Evolutionary conservation across 2,888 invertebrate genomes (phyloP).

Genomic region (Phyllotreta cruciferae): DNA sequence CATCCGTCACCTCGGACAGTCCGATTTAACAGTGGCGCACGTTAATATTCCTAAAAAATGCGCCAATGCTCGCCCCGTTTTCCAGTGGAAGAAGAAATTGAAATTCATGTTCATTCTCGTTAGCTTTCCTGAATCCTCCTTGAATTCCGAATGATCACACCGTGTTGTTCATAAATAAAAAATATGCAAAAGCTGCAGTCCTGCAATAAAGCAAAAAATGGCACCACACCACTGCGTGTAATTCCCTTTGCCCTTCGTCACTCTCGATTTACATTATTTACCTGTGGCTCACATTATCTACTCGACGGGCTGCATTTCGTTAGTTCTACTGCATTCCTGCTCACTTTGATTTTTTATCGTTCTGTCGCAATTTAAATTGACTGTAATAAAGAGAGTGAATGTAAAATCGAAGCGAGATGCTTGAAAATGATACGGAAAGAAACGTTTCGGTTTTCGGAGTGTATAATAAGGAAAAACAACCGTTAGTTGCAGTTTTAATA

Average conservation of each 20-base stretch:
- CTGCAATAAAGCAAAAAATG: no score
- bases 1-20: slow-evolving; percentile 53
- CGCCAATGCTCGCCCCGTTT: no score
- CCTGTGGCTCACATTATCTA: slow-evolving; percentile 39
- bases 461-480: slow-evolving; percentile 19
- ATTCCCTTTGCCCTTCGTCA: slow-evolving; percentile 33
- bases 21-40: slow-evolving; percentile 27
- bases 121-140: no score
- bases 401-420: slow-evolving; percentile 39
- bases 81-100: no score
- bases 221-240: slow-evolving; percentile 29
- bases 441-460: slow-evolving; percentile 21
- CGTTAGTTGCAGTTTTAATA: slow-evolving; percentile 8
- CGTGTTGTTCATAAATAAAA: no score
- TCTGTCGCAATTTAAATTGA: slow-evolving; percentile 41
- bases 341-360: slow-evolving; percentile 41
- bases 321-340: slow-evolving; percentile 47
- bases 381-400: slow-evolving; percentile 40
- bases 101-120: no score
- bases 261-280: slow-evolving; percentile 46
- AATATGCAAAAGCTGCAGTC: no score
- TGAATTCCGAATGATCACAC: no score
- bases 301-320: slow-evolving; percentile 46
- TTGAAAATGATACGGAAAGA: slow-evolving; percentile 24
- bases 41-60: slow-evolving; percentile 1